phyloP scores from a whole-genome alignment of 2,888 invertebrate genomes.

The Chymomyza amoena region DNA sequence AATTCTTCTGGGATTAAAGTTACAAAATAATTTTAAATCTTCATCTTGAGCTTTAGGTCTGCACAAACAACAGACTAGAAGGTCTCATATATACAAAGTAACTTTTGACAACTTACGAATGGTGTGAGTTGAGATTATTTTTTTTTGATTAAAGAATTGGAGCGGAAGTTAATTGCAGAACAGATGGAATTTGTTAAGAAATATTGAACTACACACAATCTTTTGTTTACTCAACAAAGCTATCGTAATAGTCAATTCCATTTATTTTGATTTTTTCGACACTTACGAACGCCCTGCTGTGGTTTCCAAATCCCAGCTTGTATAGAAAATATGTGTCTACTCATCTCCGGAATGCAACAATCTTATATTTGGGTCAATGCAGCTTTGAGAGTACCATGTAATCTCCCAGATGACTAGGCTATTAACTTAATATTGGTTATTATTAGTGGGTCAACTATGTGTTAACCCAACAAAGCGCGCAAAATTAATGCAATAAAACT shows the following conservation, averaged over 20 bases:
- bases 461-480: not conserved
- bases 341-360: not conserved
- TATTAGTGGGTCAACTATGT: not conserved
- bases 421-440: not conserved
- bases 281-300: not conserved
- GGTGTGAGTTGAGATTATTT: not conserved
- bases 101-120: too few species aligned
- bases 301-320: not conserved
- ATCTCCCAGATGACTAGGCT: not conserved
- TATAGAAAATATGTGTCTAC: not conserved
- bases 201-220: not conserved
- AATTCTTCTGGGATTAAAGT: too few species aligned
- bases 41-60: too few species aligned
- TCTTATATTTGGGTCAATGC: not conserved
- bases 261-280: not conserved
- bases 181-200: not conserved
- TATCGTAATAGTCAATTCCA: not conserved
- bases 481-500: conserved; percentile 31
- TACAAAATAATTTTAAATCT: too few species aligned
- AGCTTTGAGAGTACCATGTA: not conserved
- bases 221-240: not conserved
- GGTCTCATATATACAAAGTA: too few species aligned
- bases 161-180: not conserved
- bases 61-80: too few species aligned
- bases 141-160: not conserved